These are phyloP conservation scores for Enteromius viviparus DNA, from an alignment of 2,797 vertebrate genomes.

Conservation along the genomic window DNA sequence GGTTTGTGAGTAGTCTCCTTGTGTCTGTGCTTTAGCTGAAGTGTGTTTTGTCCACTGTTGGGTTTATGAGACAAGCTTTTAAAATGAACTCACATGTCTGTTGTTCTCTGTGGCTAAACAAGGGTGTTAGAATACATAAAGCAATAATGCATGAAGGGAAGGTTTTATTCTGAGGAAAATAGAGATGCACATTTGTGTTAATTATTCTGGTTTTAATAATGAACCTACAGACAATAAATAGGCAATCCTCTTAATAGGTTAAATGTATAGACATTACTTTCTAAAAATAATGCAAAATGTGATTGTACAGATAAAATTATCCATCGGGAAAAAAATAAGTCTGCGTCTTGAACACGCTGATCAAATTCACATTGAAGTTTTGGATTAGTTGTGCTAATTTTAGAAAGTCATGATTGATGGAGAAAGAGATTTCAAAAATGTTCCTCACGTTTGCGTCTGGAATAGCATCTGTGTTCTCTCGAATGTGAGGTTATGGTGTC, in stretches of 20 bases:
- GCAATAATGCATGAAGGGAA: background rate
- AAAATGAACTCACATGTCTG: background rate
- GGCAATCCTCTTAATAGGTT: background rate
- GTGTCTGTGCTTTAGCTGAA: background rate
- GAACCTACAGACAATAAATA: background rate
- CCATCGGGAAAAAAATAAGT: background rate
- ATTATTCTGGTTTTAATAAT: background rate
- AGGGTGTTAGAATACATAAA: background rate
- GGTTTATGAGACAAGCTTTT: background rate
- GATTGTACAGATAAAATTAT: no score
- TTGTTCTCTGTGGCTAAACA: background rate
- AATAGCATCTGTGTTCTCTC: background rate
- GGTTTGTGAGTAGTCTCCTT: background rate
- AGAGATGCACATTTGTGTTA: background rate
- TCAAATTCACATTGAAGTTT: background rate
- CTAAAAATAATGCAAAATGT: background rate
- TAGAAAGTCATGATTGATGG: background rate
- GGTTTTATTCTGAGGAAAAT: background rate
- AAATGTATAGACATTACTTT: background rate
- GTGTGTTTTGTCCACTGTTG: background rate
- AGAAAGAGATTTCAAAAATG: background rate
- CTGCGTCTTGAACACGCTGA: background rate
- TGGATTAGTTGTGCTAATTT: slow-evolving; percentile 2
- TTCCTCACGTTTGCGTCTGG: background rate
- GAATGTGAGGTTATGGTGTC: background rate